These are phyloP conservation scores for Onychostruthus taczanowskii DNA, from an alignment of 2,113 vertebrate genomes.

Conservation along the genomic window DNA sequence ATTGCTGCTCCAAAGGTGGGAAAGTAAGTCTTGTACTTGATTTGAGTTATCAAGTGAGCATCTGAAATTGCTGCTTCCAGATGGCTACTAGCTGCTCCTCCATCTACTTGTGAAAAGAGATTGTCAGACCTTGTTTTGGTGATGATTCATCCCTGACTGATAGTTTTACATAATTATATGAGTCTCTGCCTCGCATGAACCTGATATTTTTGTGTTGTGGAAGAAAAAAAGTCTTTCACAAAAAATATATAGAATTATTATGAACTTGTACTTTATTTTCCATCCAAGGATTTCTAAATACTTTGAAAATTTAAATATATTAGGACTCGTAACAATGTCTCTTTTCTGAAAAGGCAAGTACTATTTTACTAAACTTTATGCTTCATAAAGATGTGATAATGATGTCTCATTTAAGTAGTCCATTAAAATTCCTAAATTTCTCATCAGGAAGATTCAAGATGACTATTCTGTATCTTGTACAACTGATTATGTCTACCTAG, in stretches of 20 bases:
- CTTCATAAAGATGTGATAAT: not conserved
- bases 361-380: not conserved
- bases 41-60: not conserved
- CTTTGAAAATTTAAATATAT: not conserved
- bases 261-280: not conserved
- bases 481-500: not conserved
- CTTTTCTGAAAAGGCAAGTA: not conserved
- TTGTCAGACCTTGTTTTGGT: conserved; percentile 41
- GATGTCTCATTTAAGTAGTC: not conserved
- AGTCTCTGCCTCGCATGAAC: not conserved
- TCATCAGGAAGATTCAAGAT: not conserved
- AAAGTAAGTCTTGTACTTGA: not conserved
- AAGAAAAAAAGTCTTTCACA: not conserved
- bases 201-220: not conserved
- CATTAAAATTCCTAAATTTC: not conserved
- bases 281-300: not conserved
- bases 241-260: not conserved
- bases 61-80: conserved; percentile 19
- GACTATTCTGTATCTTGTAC: not conserved
- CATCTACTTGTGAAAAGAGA: conserved; percentile 20
- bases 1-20: not conserved
- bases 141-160: conserved; percentile 31
- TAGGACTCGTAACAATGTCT: accelerated
- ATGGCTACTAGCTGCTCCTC: conserved; percentile 9
- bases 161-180: conserved; percentile 25